Evolutionary conservation across 37 sponge, comb jelly and placozoan species (phyloP).

Genomic region (Lycopodina hypogea): DNA sequence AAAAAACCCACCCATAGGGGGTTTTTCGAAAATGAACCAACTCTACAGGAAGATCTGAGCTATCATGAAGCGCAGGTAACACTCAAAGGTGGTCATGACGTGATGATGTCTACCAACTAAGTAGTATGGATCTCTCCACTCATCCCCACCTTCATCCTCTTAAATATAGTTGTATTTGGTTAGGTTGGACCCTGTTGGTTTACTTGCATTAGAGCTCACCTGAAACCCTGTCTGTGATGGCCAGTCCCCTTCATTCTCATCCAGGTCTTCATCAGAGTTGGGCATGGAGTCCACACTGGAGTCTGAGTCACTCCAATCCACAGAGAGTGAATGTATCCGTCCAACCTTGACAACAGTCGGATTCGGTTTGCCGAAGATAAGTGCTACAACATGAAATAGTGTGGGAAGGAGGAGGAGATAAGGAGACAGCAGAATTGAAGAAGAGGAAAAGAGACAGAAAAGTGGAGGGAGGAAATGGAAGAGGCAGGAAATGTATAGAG

Average conservation of each 20-base stretch:
- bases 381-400: slow-evolving; percentile 5
- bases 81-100: too few species aligned
- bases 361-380: slow-evolving; percentile 30
- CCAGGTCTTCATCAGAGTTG: background rate
- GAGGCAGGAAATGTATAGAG: background rate
- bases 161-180: too few species aligned
- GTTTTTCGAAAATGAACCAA: too few species aligned
- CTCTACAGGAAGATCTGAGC: too few species aligned
- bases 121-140: too few species aligned
- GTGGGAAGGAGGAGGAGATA: slow-evolving; percentile 1
- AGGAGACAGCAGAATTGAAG: background rate
- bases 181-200: too few species aligned
- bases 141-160: too few species aligned
- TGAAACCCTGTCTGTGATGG: slow-evolving; percentile 27
- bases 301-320: slow-evolving; percentile 48
- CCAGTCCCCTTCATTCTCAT: slow-evolving; percentile 34
- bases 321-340: slow-evolving; percentile 1
- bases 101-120: too few species aligned
- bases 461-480: too few species aligned
- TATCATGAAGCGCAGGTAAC: too few species aligned
- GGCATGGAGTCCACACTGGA: slow-evolving; percentile 48
- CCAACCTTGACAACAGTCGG: background rate
- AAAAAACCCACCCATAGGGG: too few species aligned
- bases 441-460: background rate
- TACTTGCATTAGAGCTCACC: slow-evolving; percentile 6